These are phyloP conservation scores for Microcebus murinus DNA, from an alignment of 2,113 vertebrate species.

Conservation along the genomic window DNA sequence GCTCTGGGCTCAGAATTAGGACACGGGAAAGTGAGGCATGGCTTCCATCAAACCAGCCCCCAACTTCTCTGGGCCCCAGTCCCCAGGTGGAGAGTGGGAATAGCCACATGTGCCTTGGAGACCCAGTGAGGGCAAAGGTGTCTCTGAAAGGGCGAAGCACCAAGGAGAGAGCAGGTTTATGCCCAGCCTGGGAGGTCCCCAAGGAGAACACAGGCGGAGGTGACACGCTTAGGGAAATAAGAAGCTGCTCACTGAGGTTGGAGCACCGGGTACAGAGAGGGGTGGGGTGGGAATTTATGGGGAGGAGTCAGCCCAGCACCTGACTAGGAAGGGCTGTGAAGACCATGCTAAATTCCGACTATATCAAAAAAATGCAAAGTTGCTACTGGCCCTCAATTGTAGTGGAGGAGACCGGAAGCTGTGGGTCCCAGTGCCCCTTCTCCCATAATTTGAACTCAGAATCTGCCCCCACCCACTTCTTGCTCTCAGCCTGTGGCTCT, in stretches of 20 bases:
- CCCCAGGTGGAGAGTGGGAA: neutral
- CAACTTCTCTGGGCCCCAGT: neutral
- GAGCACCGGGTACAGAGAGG: fast-evolving
- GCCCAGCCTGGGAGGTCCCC: neutral
- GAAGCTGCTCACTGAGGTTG: neutral
- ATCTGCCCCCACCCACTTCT: neutral
- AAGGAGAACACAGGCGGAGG: neutral
- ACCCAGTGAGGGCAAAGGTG: neutral
- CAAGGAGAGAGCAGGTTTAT: neutral
- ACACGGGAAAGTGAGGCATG: neutral
- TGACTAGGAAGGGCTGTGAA: fast-evolving
- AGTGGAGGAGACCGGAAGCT: neutral
- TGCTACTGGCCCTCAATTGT: neutral
- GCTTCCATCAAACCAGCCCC: neutral
- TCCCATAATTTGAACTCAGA: neutral
- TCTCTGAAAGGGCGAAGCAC: neutral
- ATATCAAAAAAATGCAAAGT: neutral
- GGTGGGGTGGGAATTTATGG: no score
- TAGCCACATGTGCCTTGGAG: neutral
- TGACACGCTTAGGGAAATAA: neutral
- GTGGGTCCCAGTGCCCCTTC: fast-evolving
- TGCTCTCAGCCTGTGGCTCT: neutral
- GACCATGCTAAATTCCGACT: no score
- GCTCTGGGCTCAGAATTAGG: neutral
- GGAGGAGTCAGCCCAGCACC: neutral